Conservation (phyloP, 2,797 vertebrate species). For the Scolopax bukidnonensis region DNA sequence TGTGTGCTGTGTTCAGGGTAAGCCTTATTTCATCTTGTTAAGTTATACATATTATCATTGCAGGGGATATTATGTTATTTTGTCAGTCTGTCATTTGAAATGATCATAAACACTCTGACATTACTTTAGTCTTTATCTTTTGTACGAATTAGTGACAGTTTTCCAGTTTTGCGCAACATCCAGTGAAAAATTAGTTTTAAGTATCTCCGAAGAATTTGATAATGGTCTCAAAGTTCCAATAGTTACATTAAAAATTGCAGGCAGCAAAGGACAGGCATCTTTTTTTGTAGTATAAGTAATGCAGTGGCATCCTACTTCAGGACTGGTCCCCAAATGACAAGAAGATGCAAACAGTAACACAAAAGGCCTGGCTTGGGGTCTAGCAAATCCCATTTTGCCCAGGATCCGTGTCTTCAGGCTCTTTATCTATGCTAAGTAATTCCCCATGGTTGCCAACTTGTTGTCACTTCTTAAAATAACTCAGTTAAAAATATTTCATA, state of each 20-base stretch:
- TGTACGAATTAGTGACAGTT: neutral
- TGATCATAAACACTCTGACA: neutral
- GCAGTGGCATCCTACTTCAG: neutral
- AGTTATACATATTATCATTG: neutral
- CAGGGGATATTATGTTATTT: neutral
- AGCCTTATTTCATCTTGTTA: neutral
- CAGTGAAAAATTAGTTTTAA: neutral
- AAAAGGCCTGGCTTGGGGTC: neutral
- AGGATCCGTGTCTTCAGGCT: neutral
- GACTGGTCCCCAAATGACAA: neutral
- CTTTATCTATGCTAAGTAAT: neutral
- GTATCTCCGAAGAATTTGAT: neutral
- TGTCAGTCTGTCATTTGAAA: neutral
- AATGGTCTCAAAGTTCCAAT: neutral
- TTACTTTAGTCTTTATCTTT: neutral
- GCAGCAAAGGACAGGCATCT: accelerated
- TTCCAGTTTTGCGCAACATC: neutral
- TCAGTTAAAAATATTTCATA: neutral
- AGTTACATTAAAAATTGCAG: neutral
- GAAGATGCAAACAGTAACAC: neutral
- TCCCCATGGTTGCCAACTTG: neutral
- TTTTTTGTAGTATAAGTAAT: neutral
- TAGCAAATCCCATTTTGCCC: neutral
- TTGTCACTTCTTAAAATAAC: constrained; percentile 37
- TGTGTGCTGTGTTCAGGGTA: neutral